phyloP scores from a whole-genome alignment of 2,113 vertebrate species.

The Gracilinanus agilis region DNA sequence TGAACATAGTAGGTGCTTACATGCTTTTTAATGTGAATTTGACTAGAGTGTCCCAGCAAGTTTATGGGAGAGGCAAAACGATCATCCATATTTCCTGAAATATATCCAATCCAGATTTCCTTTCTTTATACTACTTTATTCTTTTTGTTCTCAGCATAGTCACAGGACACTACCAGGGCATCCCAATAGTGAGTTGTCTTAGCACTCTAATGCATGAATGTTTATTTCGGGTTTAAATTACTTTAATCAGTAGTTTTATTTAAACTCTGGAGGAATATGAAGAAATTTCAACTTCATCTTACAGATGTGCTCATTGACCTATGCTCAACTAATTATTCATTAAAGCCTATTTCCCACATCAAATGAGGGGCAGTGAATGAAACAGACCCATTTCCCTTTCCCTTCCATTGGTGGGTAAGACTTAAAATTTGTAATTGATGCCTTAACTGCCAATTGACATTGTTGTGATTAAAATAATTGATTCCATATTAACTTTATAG shows the following conservation, averaged over 20 bases:
- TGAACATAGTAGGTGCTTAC: neutral
- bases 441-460: neutral
- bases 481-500: constrained; percentile 7
- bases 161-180: neutral
- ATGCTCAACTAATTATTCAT: constrained; percentile 32
- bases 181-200: neutral
- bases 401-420: neutral
- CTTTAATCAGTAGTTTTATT: neutral
- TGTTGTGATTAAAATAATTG: constrained; percentile 22
- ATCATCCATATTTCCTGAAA: neutral
- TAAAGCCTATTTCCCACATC: constrained; percentile 4
- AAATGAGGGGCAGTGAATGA: neutral
- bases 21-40: neutral
- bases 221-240: neutral
- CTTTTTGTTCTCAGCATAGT: neutral
- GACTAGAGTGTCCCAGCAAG: neutral
- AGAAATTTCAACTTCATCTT: constrained; percentile 9
- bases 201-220: neutral
- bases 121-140: neutral
- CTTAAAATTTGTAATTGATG: constrained; percentile 18
- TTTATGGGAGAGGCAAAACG: neutral
- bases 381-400: neutral
- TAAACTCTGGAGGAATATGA: constrained; percentile 23
- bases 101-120: neutral
- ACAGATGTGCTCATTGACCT: neutral